A percentile compares a stretch with the other conserved stretches of the same genome.
These are phyloP conservation scores for Sciurus carolinensis DNA, from an alignment of 2,797 vertebrate genomes.

Conservation along the genomic window DNA sequence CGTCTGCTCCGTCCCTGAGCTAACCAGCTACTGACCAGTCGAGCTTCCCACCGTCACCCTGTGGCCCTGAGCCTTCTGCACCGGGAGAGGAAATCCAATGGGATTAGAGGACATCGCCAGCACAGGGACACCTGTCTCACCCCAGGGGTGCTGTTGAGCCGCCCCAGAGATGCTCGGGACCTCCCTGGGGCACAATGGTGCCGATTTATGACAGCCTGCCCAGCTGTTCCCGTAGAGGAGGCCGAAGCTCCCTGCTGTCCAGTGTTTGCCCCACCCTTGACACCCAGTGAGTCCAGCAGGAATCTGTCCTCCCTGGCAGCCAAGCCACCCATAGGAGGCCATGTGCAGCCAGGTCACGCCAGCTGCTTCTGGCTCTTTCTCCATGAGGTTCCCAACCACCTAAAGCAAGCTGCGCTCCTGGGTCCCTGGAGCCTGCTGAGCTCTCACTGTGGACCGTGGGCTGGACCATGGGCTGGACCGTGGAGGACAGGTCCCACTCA, in stretches of 20 bases:
- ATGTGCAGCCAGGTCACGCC: accelerated
- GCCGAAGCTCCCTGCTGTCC: too few relatives aligned
- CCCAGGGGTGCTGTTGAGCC: not conserved
- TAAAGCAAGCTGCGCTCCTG: too few relatives aligned
- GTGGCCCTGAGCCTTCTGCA: not conserved
- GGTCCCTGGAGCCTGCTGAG: accelerated
- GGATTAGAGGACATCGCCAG: too few relatives aligned
- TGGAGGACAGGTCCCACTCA: not conserved
- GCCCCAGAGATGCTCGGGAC: not conserved
- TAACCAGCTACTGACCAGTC: not conserved
- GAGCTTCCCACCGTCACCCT: not conserved
- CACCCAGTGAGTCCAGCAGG: accelerated
- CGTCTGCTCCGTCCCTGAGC: not conserved
- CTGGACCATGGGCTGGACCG: too few relatives aligned
- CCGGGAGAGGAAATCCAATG: not conserved
- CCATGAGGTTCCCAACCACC: not conserved
- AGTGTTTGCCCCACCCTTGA: not conserved
- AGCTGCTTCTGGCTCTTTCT: not conserved
- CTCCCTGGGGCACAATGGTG: not conserved
- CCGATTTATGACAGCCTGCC: not conserved
- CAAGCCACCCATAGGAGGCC: not conserved
- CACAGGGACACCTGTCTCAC: not conserved
- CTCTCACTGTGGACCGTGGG: not conserved
- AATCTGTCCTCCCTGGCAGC: not conserved
- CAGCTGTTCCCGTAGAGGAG: not conserved